Percentiles rank a stretch among this genome's conserved stretches.
phyloP scores from a whole-genome alignment of 2,797 vertebrate genomes.

The Saxicola maurus region DNA sequence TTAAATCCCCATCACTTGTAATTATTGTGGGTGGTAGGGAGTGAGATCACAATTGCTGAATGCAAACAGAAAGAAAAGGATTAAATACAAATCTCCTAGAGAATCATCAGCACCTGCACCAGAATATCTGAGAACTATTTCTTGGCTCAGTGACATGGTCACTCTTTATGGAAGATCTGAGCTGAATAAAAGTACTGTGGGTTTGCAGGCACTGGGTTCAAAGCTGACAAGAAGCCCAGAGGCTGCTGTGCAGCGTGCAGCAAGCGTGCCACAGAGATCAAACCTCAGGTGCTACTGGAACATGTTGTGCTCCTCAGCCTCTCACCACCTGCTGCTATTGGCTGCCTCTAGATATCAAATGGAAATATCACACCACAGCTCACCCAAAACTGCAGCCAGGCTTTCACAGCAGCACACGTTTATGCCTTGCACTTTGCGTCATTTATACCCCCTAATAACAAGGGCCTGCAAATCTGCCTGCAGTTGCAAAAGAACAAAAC shows the following conservation, averaged over 20 bases:
- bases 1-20: background rate
- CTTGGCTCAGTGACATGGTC: background rate
- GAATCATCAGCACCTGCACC: background rate
- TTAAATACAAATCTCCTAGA: background rate
- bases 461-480: constrained; percentile 22
- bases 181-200: background rate
- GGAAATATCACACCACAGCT: constrained; percentile 65
- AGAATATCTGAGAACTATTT: background rate
- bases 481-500: constrained; percentile 8
- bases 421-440: constrained; percentile 38
- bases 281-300: constrained; percentile 55
- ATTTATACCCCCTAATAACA: constrained; percentile 17
- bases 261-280: constrained; percentile 28
- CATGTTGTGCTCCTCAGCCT: constrained; percentile 36
- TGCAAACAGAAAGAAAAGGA: background rate
- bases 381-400: constrained; percentile 38
- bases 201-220: background rate
- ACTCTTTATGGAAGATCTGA: background rate
- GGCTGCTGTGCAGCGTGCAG: background rate
- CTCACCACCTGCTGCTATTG: constrained; percentile 38
- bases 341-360: constrained; percentile 54
- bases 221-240: background rate
- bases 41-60: background rate
- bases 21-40: background rate
- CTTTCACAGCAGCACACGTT: constrained; percentile 10